These are phyloP conservation scores for Galeopterus variegatus DNA, from an alignment of 2,113 vertebrate species.

Conservation along the genomic window DNA sequence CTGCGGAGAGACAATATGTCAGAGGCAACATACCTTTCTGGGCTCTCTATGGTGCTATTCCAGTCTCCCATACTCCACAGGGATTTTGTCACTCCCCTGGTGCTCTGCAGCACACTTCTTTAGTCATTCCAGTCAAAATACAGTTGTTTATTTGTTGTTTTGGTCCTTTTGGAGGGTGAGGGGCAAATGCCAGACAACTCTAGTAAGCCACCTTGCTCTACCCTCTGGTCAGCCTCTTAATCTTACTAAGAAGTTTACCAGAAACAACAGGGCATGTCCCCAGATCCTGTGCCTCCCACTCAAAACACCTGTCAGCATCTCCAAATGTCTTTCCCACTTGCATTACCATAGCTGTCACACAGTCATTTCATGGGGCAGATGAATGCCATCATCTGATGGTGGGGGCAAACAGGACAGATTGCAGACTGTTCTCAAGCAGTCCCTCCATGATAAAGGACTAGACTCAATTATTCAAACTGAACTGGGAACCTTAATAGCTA, in stretches of 20 bases:
- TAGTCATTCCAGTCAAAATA: no score
- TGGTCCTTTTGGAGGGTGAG: no score
- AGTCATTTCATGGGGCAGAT: no score
- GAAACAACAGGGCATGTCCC: neutral
- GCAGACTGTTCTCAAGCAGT: neutral
- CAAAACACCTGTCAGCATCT: neutral
- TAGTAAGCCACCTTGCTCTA: no score
- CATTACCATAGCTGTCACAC: neutral
- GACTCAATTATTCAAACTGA: constrained; percentile 6
- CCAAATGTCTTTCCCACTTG: neutral
- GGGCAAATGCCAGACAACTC: no score
- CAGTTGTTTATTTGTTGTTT: no score
- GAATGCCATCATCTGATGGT: neutral
- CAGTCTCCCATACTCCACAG: no score
- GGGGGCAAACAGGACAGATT: neutral
- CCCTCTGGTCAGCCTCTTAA: neutral
- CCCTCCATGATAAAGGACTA: neutral
- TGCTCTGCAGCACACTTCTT: no score
- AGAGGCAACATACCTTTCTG: no score
- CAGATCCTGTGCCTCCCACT: neutral
- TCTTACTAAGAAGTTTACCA: neutral
- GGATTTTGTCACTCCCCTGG: no score
- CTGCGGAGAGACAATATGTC: no score
- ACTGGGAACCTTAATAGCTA: neutral
- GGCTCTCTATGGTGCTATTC: no score